These are phyloP conservation scores for Atta colombica DNA, from an alignment of 1,140 invertebrate genomes.

Conservation along the genomic window DNA sequence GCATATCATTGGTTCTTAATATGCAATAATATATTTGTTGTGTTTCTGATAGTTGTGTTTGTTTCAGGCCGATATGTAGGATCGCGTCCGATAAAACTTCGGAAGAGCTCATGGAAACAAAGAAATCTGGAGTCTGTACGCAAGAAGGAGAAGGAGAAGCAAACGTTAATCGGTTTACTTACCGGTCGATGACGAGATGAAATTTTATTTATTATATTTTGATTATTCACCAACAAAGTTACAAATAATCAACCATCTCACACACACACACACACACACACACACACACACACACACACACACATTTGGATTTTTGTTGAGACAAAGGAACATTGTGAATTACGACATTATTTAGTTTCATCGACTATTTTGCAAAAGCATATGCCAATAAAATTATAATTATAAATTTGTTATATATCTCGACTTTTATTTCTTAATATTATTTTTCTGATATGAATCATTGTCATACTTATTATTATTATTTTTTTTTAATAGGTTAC, in stretches of 20 bases:
- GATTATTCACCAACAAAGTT: background rate
- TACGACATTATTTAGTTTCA: background rate
- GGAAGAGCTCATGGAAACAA: slow-evolving; percentile 98
- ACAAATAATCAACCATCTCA: background rate
- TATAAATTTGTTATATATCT: background rate
- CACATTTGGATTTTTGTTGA: too few species aligned
- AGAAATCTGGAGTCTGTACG: slow-evolving; percentile 96
- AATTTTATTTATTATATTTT: background rate
- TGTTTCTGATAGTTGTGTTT: slow-evolving; percentile 46
- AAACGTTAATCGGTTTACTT: slow-evolving; percentile 91
- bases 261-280: too few species aligned
- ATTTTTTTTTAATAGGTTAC: background rate
- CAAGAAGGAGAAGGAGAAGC: slow-evolving; percentile 98
- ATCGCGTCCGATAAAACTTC: slow-evolving; percentile 98
- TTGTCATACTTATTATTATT: background rate
- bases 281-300: too few species aligned
- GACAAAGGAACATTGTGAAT: background rate
- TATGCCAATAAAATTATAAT: slow-evolving; percentile 34
- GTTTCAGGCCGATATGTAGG: slow-evolving; percentile 96
- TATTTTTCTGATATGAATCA: background rate
- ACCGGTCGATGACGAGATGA: slow-evolving; percentile 85
- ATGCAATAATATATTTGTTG: background rate
- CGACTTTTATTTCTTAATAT: slow-evolving; percentile 8
- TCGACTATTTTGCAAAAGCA: background rate
- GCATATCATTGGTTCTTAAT: background rate